Evolutionary conservation across 1,140 invertebrate species (phyloP).

Genomic region (Drosophila pectinifera): DNA sequence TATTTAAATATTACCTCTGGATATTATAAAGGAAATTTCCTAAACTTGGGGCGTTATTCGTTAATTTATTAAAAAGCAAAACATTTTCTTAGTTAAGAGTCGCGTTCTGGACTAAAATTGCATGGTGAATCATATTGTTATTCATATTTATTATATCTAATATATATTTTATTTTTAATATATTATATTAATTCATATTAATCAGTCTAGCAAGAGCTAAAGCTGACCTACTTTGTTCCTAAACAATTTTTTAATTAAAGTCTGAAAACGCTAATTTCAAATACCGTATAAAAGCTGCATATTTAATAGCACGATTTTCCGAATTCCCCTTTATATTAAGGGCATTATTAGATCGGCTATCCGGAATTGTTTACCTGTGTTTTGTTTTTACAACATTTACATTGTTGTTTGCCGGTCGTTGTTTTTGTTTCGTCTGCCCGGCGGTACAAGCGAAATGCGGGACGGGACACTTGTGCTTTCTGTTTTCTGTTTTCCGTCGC

Average conservation of each 20-base stretch:
- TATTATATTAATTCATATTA: too few species aligned
- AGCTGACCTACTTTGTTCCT: too few species aligned
- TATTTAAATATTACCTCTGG: too few species aligned
- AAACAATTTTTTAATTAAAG: neutral
- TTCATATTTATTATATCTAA: too few species aligned
- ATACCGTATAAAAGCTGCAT: neutral
- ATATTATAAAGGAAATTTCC: too few species aligned
- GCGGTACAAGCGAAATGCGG: constrained; percentile 36
- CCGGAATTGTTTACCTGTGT: constrained; percentile 18
- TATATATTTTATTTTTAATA: too few species aligned
- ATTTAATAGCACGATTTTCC: constrained; percentile 9
- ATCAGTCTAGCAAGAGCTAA: neutral
- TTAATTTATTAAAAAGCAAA: too few species aligned
- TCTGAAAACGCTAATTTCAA: neutral
- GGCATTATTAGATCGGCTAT: constrained; percentile 22
- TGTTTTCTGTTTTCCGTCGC: constrained; percentile 21
- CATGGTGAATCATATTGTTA: too few species aligned
- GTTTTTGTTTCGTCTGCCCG: constrained; percentile 54
- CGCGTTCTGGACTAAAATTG: too few species aligned
- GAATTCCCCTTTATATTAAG: neutral
- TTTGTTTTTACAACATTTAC: constrained; percentile 22
- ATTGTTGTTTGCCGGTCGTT: constrained; percentile 39
- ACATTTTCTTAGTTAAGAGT: too few species aligned
- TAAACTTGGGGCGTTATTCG: too few species aligned
- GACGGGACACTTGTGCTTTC: constrained; percentile 36